These are phyloP conservation scores for Strongylocentrotus purpuratus DNA, from an alignment of 35 echinoderm and acorn worm species.

Conservation along the genomic window DNA sequence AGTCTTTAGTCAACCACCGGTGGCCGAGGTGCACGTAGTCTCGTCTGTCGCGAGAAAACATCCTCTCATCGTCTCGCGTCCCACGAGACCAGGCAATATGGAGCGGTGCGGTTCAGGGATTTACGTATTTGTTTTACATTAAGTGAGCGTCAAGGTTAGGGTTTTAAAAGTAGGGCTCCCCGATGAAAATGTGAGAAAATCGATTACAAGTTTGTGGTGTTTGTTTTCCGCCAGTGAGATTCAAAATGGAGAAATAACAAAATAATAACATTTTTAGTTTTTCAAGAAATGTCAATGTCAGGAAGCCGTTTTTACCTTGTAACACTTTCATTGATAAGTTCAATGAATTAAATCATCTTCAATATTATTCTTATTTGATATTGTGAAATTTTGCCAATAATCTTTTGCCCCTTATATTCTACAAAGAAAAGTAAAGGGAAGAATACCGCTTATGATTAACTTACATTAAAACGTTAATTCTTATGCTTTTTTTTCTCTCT, in stretches of 20 bases:
- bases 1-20: not conserved
- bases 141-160: slow-evolving; percentile 7
- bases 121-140: slow-evolving; percentile 14
- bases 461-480: no score
- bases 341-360: no score
- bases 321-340: not conserved
- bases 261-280: not conserved
- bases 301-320: not conserved
- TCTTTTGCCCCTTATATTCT: no score
- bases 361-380: no score
- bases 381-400: no score
- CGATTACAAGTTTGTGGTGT: not conserved
- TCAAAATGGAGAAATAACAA: not conserved
- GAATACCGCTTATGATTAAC: no score
- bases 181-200: not conserved
- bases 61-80: slow-evolving; percentile 33
- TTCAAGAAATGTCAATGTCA: not conserved
- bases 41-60: slow-evolving; percentile 44
- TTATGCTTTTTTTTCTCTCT: no score
- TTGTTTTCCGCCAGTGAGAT: not conserved
- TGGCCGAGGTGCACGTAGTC: slow-evolving; percentile 25
- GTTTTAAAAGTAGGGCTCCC: not conserved
- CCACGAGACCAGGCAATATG: slow-evolving; percentile 25
- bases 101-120: slow-evolving; percentile 21
- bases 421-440: no score